These are phyloP conservation scores for Carapus acus DNA, from an alignment of 2,797 vertebrate genomes.

Conservation along the genomic window DNA sequence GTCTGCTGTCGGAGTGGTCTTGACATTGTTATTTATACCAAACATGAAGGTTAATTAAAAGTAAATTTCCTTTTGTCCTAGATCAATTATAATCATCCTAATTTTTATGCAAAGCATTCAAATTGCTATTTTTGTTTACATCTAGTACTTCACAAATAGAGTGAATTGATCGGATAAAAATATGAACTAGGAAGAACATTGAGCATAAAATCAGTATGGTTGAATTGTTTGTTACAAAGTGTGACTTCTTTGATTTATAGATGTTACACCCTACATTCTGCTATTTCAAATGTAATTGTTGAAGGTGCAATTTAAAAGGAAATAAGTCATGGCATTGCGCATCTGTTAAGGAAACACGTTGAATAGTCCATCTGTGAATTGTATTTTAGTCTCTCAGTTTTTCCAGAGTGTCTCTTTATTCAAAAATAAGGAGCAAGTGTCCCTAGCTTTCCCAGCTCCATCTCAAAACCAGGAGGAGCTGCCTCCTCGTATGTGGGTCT, in stretches of 20 bases:
- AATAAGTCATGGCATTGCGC: constrained; percentile 1
- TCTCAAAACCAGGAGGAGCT: constrained; percentile 13
- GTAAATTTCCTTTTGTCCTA: too few species aligned
- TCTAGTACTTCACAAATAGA: too few species aligned
- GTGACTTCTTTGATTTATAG: neutral
- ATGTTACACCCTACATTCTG: neutral
- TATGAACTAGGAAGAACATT: too few species aligned
- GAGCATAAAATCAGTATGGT: too few species aligned
- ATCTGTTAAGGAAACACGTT: neutral
- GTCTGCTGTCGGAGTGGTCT: too few species aligned
- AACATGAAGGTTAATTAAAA: too few species aligned
- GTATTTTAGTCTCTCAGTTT: neutral
- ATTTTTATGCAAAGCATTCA: too few species aligned
- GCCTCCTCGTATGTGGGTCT: constrained; percentile 30
- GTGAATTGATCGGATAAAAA: too few species aligned
- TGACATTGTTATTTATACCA: too few species aligned
- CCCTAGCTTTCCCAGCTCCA: constrained; percentile 18
- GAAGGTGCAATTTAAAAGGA: neutral
- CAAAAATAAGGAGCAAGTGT: constrained; percentile 19
- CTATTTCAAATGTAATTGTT: neutral
- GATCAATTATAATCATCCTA: too few species aligned
- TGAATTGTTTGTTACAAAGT: too few species aligned
- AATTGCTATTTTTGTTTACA: too few species aligned
- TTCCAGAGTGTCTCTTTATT: constrained; percentile 12
- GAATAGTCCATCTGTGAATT: constrained; percentile 5